These are phyloP conservation scores for Garrulus glandarius DNA, from an alignment of 2,797 vertebrate genomes.

Conservation along the genomic window DNA sequence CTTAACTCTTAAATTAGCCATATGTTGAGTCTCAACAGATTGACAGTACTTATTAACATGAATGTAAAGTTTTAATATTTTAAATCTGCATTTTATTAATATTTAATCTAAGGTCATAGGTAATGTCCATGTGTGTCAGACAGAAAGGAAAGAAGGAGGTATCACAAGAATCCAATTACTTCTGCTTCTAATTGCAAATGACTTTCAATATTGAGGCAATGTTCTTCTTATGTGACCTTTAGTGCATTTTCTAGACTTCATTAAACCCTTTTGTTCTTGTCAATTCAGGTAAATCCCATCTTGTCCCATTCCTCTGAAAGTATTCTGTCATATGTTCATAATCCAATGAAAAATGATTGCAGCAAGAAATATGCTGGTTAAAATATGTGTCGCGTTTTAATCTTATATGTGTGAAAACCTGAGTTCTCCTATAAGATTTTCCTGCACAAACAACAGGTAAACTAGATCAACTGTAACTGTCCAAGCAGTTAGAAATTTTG, in stretches of 20 bases:
- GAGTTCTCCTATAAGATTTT: background rate
- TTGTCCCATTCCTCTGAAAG: constrained; percentile 1
- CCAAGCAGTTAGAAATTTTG: background rate
- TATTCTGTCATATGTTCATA: constrained; percentile 12
- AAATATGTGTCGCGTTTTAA: background rate
- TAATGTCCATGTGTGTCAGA: constrained; percentile 70
- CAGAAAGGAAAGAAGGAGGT: constrained; percentile 61
- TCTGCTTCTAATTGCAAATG: constrained; percentile 71
- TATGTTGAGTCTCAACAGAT: constrained; percentile 65
- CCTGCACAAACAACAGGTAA: background rate
- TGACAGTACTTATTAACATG: constrained; percentile 74
- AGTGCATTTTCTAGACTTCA: constrained; percentile 67
- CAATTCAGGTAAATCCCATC: constrained; percentile 55
- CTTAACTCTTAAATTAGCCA: constrained; percentile 69
- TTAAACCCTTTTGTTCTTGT: constrained; percentile 68
- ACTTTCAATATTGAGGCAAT: constrained; percentile 68
- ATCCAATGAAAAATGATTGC: constrained; percentile 6
- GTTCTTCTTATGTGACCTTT: constrained; percentile 67
- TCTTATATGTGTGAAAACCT: background rate
- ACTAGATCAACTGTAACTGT: background rate
- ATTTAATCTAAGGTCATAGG: constrained; percentile 72
- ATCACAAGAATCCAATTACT: constrained; percentile 70
- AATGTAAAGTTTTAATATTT: constrained; percentile 75
- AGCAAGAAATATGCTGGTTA: background rate
- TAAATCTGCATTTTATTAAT: constrained; percentile 74